Evolutionary conservation across 2,888 invertebrate genomes (phyloP).

Genomic region (Beris chalybata): DNA sequence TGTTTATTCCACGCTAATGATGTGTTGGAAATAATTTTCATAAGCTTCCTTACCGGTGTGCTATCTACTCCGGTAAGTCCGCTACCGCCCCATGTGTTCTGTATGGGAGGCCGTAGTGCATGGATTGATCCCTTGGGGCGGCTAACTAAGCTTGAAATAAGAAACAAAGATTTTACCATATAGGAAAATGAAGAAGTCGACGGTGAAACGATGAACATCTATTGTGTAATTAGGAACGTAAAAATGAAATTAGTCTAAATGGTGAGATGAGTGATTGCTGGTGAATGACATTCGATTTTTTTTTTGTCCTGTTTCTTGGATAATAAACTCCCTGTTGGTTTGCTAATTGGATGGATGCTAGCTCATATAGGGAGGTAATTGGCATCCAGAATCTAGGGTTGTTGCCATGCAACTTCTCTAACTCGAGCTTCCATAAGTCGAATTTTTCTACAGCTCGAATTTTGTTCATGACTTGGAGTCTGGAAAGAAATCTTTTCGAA

Average conservation of each 20-base stretch:
- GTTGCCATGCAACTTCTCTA: too few relatives aligned
- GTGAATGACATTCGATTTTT: slow-evolving; percentile 33
- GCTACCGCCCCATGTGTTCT: slow-evolving; percentile 8
- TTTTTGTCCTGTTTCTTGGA: background rate
- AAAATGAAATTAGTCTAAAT: slow-evolving; percentile 34
- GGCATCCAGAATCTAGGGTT: too few relatives aligned
- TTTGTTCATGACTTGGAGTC: too few relatives aligned
- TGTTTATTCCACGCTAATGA: slow-evolving; percentile 34
- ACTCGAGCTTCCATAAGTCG: too few relatives aligned
- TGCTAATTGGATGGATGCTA: background rate
- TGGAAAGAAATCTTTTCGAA: too few relatives aligned
- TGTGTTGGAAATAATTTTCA: slow-evolving; percentile 34
- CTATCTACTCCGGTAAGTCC: slow-evolving; percentile 17
- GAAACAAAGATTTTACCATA: slow-evolving; percentile 27
- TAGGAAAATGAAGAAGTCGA: background rate
- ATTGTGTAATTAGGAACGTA: slow-evolving; percentile 33
- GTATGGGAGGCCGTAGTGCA: slow-evolving; percentile 9
- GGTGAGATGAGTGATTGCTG: slow-evolving; percentile 32
- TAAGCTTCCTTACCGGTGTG: slow-evolving; percentile 22
- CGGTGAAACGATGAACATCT: background rate
- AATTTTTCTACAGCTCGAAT: too few relatives aligned
- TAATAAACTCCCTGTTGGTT: slow-evolving; percentile 2
- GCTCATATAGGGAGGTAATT: too few relatives aligned
- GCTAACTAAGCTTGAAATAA: slow-evolving; percentile 26
- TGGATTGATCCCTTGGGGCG: slow-evolving; percentile 16